Base-by-base conservation (phyloP, 2,113 vertebrate genomes). In the Camelus bactrianus region DNA sequence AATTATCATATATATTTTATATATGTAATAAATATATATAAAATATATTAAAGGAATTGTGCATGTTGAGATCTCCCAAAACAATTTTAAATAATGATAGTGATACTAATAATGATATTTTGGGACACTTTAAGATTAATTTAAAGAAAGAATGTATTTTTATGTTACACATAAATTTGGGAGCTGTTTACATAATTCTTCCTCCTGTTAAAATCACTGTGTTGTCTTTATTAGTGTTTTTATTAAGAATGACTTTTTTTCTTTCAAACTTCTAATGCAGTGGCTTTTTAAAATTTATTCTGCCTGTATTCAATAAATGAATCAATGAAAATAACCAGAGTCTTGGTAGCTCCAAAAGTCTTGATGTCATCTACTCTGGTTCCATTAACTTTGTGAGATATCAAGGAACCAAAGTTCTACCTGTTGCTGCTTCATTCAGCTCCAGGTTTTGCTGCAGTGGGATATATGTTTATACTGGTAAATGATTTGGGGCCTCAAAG, bases 151-250 rank as follows among this genome's bases (percentile, higher is more conserved):
- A 86, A 69, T 95, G 14, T 91, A 56, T 77, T 89, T 89, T 94
- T 91, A 70, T 79, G 19, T 72, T 65, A 87, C 73, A 13, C 46
- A 60, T 82, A 83, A 26, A 88, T 54, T 87, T 90, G 52, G 28
- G 30, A 88, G 32, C 38, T 93, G n/a, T 30, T 91, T 91, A 84
- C 3, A 54, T 90, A 69, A 64, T 82, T 76, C 56, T 79, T 91
- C 62, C 72, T 58, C 80, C 81, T 87, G 26, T 93, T 97, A 72
- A 91, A 92, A 80, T 85, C 15, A 77, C 93, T 96, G 3, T 76
- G 14, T 85, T 76, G 7, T 54, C 16, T 91, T 89, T 90, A 58
- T 69, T 91, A 48, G 32, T 38, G 50, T 86, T 70, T 77, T 48
- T 60, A 50, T 83, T 94, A 92, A 96, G 65, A 75, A 30, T 91